These are phyloP conservation scores for Tholera decimalis DNA, from an alignment of 2,888 invertebrate genomes.

Conservation along the genomic window DNA sequence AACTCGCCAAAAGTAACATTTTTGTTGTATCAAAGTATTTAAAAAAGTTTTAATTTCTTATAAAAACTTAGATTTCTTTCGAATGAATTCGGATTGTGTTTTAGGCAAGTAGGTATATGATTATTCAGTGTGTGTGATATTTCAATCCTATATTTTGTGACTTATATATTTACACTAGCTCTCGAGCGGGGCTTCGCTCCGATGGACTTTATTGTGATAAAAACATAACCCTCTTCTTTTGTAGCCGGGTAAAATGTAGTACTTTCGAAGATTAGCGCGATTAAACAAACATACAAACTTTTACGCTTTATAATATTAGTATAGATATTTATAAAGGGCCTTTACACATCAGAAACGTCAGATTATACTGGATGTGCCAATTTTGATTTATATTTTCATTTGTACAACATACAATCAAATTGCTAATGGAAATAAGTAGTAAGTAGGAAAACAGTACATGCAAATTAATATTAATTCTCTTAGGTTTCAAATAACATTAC, in stretches of 20 bases:
- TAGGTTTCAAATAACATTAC: constrained; percentile 15
- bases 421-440: too few relatives aligned
- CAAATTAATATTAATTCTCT: background rate
- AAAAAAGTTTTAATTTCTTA: constrained; percentile 15
- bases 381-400: constrained; percentile 11
- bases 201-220: too few relatives aligned
- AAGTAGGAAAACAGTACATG: too few relatives aligned
- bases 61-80: constrained; percentile 3
- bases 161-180: constrained; percentile 14
- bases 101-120: background rate
- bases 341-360: constrained; percentile 34
- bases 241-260: too few relatives aligned
- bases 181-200: too few relatives aligned
- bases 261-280: too few relatives aligned
- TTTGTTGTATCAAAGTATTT: constrained; percentile 9
- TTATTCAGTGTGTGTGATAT: background rate
- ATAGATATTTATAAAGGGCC: constrained; percentile 4
- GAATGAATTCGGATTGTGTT: background rate
- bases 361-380: constrained; percentile 7
- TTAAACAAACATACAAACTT: too few relatives aligned
- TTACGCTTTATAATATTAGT: too few relatives aligned
- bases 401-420: background rate
- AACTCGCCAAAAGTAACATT: background rate
- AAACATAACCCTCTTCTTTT: too few relatives aligned
- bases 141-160: constrained; percentile 3